phyloP scores from a whole-genome alignment of 2,113 vertebrate genomes.

The Corydoras maculifer region DNA sequence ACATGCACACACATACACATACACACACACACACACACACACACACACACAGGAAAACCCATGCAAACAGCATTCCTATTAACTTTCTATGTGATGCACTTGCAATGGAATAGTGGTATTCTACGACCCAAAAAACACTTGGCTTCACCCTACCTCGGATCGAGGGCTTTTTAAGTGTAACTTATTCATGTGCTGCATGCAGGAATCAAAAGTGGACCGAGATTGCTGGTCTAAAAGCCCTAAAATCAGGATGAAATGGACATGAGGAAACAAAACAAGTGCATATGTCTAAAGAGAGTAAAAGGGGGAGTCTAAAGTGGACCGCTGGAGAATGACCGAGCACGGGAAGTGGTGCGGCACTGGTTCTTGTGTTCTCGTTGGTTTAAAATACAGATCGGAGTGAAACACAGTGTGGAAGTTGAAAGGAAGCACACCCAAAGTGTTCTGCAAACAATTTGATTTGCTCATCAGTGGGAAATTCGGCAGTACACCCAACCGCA shows the following conservation, averaged over 20 bases:
- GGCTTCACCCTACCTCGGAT: constrained; percentile 39
- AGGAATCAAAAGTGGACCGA: constrained; percentile 49
- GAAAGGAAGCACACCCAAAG: no score
- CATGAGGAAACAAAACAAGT: constrained; percentile 5
- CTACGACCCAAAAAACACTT: constrained; percentile 50
- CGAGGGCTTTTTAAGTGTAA: constrained; percentile 57
- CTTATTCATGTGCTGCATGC: constrained; percentile 62
- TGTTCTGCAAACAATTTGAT: no score
- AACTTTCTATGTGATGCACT: constrained; percentile 52
- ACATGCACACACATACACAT: no score
- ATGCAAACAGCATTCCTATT: no score
- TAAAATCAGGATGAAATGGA: constrained; percentile 48
- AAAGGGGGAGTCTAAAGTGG: not conserved
- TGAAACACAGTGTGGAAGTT: not conserved
- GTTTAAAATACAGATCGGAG: not conserved
- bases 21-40: no score
- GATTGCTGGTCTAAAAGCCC: constrained; percentile 51
- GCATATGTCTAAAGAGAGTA: not conserved
- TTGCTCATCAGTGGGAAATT: no score
- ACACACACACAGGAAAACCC: no score
- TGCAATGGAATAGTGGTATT: constrained; percentile 47
- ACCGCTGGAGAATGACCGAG: not conserved
- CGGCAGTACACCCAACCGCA: no score
- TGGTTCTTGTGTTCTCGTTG: not conserved
- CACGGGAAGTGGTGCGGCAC: not conserved